Evolutionary conservation across 2,797 vertebrate genomes (phyloP), one percentile per base, ranked within the genome.

Genomic region (Staurois parvus): DNA sequence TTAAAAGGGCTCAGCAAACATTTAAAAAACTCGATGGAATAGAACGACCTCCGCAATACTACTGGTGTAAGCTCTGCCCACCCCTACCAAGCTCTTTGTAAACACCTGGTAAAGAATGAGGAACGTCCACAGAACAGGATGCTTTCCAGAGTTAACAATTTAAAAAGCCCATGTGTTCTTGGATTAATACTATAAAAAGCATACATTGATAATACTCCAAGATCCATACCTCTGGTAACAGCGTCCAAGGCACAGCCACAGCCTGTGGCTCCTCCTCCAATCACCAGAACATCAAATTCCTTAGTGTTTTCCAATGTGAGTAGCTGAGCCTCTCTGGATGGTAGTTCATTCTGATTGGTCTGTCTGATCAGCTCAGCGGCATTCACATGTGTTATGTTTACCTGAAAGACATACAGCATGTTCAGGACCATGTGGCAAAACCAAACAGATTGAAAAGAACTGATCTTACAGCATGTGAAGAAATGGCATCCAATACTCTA

Each of bases 201-300:
- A 52, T 19, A 52, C 17, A 17, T 2, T 17, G 15, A 52, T 3
- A 52, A 52, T 19, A 52, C 15, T 52, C 4, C 3, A 19, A 64
- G 1, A 1, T 29, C 8, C 95, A 93, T 89, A 99, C 98, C 97
- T 93, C 98, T 96, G 2, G 97, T 97, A 92, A 96, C 96, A 0
- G 98, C 96, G 0, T 99, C 98, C 84, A 99, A 94, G 52, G 98
- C 98, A 90, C 98, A 99, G 90, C 98, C 98, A 0, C 96, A 92
- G 5, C 98, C 98, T 0, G 98, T 99, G 83, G 98, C 98, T 56
- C 98, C 98, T 6, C 98, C 98, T 0, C 98, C 98, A 0, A 99
- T 95, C 2, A 99, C 88, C 1, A 99, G 93, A 0, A 99, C 92
- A 1, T 99, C 98, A 32, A 98, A 99, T 89, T 99, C 96, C 0